Conservation (phyloP, 2,113 vertebrate genomes). For the Hemiscyllium ocellatum region DNA sequence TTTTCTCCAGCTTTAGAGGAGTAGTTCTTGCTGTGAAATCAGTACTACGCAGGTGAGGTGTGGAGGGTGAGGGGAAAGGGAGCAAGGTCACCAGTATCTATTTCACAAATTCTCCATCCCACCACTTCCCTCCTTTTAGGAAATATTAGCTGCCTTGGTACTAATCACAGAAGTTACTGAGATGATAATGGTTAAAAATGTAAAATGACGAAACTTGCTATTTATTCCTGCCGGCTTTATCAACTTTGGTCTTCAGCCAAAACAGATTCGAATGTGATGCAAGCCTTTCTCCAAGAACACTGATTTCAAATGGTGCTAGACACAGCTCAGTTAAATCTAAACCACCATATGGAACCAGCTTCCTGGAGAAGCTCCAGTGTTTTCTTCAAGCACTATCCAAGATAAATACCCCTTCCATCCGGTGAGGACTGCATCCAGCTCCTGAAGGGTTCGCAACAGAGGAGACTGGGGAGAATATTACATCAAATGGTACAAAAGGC, state of each 20-base stretch:
- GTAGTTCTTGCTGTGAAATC: not conserved
- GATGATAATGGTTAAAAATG: not conserved
- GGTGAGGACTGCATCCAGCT: not conserved
- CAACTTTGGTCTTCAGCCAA: not conserved
- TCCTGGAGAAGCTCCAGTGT: not conserved
- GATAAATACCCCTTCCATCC: not conserved
- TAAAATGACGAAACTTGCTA: not conserved
- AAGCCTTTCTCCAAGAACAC: constrained; percentile 36
- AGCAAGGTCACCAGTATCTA: not conserved
- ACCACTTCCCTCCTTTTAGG: not conserved
- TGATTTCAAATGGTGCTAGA: constrained; percentile 38
- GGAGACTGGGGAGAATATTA: not conserved
- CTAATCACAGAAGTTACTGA: not conserved
- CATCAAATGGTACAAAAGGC: not conserved
- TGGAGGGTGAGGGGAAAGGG: not conserved
- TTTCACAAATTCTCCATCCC: not conserved
- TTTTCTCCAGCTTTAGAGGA: too few species aligned
- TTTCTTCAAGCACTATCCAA: not conserved
- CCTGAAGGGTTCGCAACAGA: not conserved
- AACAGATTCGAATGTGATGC: not conserved
- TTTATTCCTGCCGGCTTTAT: not conserved
- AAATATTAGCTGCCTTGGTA: not conserved
- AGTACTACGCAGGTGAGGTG: not conserved
- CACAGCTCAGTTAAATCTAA: constrained; percentile 32
- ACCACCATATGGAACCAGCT: constrained; percentile 36